A percentile compares a stretch with the other conserved stretches of the same genome.
Conservation (phyloP, 2,888 invertebrate genomes). For the Drosophila histrio region DNA sequence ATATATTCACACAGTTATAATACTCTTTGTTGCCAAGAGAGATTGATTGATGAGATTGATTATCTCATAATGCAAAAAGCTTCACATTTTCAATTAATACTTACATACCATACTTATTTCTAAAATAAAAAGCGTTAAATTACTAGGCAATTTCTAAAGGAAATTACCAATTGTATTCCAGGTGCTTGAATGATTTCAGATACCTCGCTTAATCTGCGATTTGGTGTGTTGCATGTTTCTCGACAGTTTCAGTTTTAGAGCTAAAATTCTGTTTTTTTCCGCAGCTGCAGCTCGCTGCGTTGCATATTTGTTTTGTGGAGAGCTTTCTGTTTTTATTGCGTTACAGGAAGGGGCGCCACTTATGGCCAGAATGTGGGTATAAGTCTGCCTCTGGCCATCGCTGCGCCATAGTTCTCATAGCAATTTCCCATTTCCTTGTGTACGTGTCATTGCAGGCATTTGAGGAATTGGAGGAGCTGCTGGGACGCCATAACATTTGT, state of each 20-base stretch:
- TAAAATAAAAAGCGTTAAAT: too few species aligned
- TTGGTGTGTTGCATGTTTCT: constrained; percentile 11
- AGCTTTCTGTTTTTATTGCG: constrained; percentile 36
- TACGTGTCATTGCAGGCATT: constrained; percentile 89
- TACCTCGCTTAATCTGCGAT: neutral
- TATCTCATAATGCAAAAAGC: too few species aligned
- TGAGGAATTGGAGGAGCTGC: constrained; percentile 94
- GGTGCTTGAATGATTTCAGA: neutral
- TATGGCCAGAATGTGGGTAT: constrained; percentile 14
- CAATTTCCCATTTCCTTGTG: constrained; percentile 22
- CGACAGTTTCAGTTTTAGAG: constrained; percentile 3
- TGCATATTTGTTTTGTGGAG: constrained; percentile 34
- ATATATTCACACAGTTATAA: too few species aligned
- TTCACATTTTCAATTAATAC: too few species aligned
- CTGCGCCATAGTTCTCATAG: neutral
- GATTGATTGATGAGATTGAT: too few species aligned
- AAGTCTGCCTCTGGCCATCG: neutral
- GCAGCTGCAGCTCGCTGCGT: neutral
- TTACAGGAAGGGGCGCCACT: constrained; percentile 6
- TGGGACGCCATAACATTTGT: constrained; percentile 94
- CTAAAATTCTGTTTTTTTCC: constrained; percentile 3
- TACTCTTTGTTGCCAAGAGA: too few species aligned
- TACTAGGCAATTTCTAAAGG: too few species aligned
- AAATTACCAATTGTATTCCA: too few species aligned
- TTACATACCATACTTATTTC: too few species aligned